A percentile compares a stretch with the other conserved stretches of the same genome.
Conservation (phyloP, 2,113 vertebrate species). For the Sorex fumeus region DNA sequence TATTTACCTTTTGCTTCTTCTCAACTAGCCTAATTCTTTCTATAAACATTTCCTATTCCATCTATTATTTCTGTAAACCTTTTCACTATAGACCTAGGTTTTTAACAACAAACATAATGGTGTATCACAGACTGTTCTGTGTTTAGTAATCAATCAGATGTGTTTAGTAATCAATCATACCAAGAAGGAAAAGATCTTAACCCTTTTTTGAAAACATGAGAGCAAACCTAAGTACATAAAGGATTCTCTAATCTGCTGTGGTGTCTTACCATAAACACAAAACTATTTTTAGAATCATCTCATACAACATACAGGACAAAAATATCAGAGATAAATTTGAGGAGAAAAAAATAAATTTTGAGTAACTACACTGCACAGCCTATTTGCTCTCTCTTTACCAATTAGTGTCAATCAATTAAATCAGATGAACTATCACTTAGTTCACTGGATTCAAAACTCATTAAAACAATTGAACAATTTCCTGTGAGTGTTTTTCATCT, state of each 20-base stretch:
- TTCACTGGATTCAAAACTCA: slow-evolving; percentile 62
- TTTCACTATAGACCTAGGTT: slow-evolving; percentile 18
- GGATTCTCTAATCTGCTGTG: slow-evolving; percentile 47
- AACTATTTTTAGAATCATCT: slow-evolving; percentile 69
- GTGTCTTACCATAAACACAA: slow-evolving; percentile 56
- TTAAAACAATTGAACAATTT: slow-evolving; percentile 76
- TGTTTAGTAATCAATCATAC: slow-evolving; percentile 37
- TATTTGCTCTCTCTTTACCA: slow-evolving; percentile 59
- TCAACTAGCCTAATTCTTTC: background rate
- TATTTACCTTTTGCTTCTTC: slow-evolving; percentile 11
- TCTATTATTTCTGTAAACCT: slow-evolving; percentile 14
- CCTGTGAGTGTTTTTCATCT: slow-evolving; percentile 37
- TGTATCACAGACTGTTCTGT: slow-evolving; percentile 27
- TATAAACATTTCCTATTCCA: slow-evolving; percentile 2
- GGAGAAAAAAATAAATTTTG: slow-evolving; percentile 60
- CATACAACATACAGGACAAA: slow-evolving; percentile 61
- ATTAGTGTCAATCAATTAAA: slow-evolving; percentile 77
- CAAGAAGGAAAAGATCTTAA: slow-evolving; percentile 65
- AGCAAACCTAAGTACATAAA: slow-evolving; percentile 28
- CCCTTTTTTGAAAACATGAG: slow-evolving; percentile 55
- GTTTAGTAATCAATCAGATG: background rate
- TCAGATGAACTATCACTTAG: slow-evolving; percentile 74
- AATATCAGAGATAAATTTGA: slow-evolving; percentile 63
- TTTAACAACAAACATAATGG: slow-evolving; percentile 50
- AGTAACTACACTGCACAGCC: slow-evolving; percentile 24